phyloP scores from a whole-genome alignment of 2,888 invertebrate species.

The Pammene fasciana region DNA sequence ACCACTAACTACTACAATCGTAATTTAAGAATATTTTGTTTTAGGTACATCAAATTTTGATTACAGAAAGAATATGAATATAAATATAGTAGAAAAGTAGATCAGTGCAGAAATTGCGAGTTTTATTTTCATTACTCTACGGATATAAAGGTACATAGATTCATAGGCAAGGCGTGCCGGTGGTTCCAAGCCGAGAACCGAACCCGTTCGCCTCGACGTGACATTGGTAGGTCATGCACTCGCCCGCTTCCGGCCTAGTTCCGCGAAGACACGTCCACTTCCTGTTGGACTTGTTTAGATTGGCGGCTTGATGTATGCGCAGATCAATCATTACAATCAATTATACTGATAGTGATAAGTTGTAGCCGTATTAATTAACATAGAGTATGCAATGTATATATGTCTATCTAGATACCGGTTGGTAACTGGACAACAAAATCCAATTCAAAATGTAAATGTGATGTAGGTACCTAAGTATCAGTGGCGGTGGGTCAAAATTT shows the following conservation, averaged over 20 bases:
- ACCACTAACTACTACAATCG: too few relatives aligned
- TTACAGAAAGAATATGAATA: too few relatives aligned
- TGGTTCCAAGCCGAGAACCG: conserved; percentile 21
- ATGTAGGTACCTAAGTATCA: too few relatives aligned
- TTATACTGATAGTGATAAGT: not conserved
- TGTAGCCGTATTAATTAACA: not conserved
- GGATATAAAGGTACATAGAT: not conserved
- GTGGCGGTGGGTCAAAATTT: too few relatives aligned
- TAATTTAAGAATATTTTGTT: too few relatives aligned
- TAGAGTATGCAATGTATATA: not conserved
- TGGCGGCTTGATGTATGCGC: conserved; percentile 1
- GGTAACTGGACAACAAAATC: too few relatives aligned
- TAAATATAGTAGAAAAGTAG: too few relatives aligned
- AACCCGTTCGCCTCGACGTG: conserved; percentile 52
- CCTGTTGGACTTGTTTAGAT: conserved; percentile 31
- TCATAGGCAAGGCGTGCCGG: not conserved
- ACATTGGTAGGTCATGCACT: conserved; percentile 48
- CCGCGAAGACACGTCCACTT: conserved; percentile 32
- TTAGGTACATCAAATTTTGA: too few relatives aligned
- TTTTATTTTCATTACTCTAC: too few relatives aligned
- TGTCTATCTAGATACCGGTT: too few relatives aligned
- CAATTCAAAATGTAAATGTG: too few relatives aligned
- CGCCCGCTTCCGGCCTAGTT: conserved; percentile 46
- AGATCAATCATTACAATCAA: conserved; percentile 3
- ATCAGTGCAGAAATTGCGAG: too few relatives aligned